Conservation (phyloP, 2,888 invertebrate species). For the Patella depressa region DNA sequence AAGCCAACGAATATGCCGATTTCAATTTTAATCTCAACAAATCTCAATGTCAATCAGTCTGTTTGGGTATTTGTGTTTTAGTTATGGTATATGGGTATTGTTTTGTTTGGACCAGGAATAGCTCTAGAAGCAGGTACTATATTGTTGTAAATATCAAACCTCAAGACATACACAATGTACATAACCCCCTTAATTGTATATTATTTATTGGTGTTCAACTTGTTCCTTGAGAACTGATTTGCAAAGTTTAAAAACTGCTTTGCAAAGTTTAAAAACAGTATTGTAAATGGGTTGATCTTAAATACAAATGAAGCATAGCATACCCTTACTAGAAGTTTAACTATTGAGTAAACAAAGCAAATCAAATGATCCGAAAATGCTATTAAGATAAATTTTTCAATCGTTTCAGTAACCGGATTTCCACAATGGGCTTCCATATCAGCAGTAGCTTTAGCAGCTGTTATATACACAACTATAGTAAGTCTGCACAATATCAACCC, state of each 20-base stretch:
- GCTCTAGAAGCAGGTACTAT: conserved; percentile 50
- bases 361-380: not conserved
- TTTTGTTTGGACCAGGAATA: conserved; percentile 53
- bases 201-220: no score
- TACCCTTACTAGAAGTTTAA: not conserved
- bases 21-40: no score
- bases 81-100: conserved; percentile 53
- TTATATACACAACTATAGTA: conserved; percentile 53
- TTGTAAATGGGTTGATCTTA: no score
- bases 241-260: no score
- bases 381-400: not conserved
- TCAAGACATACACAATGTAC: no score
- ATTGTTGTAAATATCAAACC: no score
- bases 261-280: no score
- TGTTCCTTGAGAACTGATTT: no score
- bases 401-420: conserved; percentile 46
- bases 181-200: no score
- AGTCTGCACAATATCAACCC: conserved; percentile 22
- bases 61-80: conserved; percentile 21
- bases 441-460: conserved; percentile 44
- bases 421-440: conserved; percentile 50
- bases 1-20: no score
- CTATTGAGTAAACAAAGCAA: not conserved
- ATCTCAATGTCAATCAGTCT: no score
- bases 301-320: no score